Base-by-base conservation (phyloP, 2,888 invertebrate genomes). In the Rhamnusium bicolor region DNA sequence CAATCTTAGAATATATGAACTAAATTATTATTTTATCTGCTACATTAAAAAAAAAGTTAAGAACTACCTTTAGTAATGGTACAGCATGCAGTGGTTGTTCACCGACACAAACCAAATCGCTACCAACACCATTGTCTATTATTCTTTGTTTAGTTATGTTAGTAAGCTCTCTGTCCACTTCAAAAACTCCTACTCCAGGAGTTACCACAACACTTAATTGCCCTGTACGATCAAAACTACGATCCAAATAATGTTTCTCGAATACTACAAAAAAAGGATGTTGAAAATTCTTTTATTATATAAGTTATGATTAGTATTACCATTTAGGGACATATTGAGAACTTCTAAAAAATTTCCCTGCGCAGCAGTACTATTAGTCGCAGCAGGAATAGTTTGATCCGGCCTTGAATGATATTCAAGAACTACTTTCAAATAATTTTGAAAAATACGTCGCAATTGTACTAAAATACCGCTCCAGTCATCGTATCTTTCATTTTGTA, bases 301-400 rank as follows among this genome's bases (percentile, higher is more conserved):
- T 14, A 54, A 32, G n/a, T 32, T 2, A 53, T 54, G 14, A 16
- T 51, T 21, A 58, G 54, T 60, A 82, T 85, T 90, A 96, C 96
- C 96, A 90, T 99, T 99, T 71, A 99, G 90, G 67, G 98, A 97
- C 94, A 99, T 98, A 87, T 99, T 99, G 19, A 99, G 90, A n/a
- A 98, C 98, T 91, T 99, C 99, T 27, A 99, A 90, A 88, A 99
- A 99, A 88, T 99, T 99, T 60, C 99, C 99, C 87, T 99, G 97
- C 0, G 96, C 95, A 3, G 96, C 96, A 7, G 96, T 95, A 0
- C 96, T 96, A 85, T 96, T 96, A 2, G 91, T 93, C n/a, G 96
- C 96, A 69, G 92, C 92, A 0, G 97, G 97, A 83, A 96, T 93
- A 18, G 72, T 79, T 80, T 93, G 87, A 72, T 91, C 92, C 5